A percentile compares a stretch with the other conserved stretches of the same genome.
Conservation (phyloP, 2,797 vertebrate genomes). For the Australoheros facetus region DNA sequence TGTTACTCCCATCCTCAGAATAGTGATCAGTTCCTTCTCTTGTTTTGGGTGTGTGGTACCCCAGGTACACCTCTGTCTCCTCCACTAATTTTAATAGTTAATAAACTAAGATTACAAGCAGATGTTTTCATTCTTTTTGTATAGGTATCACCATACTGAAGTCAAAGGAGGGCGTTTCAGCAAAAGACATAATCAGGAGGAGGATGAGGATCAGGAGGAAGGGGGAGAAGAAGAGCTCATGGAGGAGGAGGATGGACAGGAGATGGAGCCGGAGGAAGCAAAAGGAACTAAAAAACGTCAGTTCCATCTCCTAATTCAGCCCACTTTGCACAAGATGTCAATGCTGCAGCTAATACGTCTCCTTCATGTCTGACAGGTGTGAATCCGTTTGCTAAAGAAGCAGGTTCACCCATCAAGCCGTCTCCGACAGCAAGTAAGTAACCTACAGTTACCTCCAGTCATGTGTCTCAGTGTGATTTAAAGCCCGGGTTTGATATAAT, state of each 20-base stretch:
- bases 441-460: not conserved
- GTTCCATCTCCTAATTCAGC: conserved; percentile 11
- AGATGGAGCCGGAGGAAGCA: conserved; percentile 71
- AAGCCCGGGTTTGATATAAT: not conserved
- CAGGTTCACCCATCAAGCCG: conserved; percentile 67
- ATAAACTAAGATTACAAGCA: not conserved
- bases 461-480: not conserved
- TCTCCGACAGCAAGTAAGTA: conserved; percentile 82
- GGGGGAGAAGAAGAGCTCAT: conserved; percentile 41
- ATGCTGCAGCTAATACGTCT: not conserved
- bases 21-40: too few species aligned
- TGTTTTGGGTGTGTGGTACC: too few species aligned
- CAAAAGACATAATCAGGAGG: conserved; percentile 41
- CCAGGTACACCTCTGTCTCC: not conserved
- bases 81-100: not conserved
- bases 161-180: conserved; percentile 34
- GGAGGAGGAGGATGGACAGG: conserved; percentile 59
- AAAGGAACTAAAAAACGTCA: conserved; percentile 77
- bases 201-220: conserved; percentile 65
- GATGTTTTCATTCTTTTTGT: not conserved
- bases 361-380: conserved; percentile 66
- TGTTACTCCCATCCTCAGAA: too few species aligned
- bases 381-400: conserved; percentile 81
- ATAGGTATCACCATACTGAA: conserved; percentile 73
- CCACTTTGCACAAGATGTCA: not conserved